Base-by-base conservation (phyloP, 2,797 vertebrate genomes). In the Hoplostethus atlanticus region DNA sequence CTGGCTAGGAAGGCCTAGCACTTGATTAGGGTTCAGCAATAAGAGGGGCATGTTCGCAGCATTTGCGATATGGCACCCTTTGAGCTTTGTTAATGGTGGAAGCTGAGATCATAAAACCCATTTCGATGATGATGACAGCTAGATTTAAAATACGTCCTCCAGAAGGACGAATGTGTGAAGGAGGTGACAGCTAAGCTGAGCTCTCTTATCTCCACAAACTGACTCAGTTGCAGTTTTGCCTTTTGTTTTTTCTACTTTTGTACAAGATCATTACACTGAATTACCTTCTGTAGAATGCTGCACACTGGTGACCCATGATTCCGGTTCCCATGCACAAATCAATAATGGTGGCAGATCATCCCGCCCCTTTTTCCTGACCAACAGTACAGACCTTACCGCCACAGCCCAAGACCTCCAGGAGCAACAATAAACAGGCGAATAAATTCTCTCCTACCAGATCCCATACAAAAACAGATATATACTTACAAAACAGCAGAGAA, bases 111-210 rank as follows among this genome's bases (percentile, higher is more conserved):
- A 89, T 91, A 87, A 93, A 93, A 87, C 52, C 83, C 83, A 75
- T 85, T 77, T 85, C 71, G 13, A 72, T 58, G 71, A 85, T 57
- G 84, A 89, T 87, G 90, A 92, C 92, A 92, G 91, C 81, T 86
- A 79, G 85, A 92, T 93, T 86, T 93, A 86, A 92, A 91, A 90
- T 80, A 82, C 55, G 68, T 85, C 87, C 87, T 87, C 81, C 68
- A 80, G 87, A 87, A 91, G 89, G 87, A 81, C 68, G 4, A 82
- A 86, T 64, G 80, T 67, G 70, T 64, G 66, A 77, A 59, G 51
- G 73, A 76, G 79, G 71, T 71, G 65, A 76, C 63, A 78, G 68
- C 64, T 46, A 79, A 87, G 73, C 70, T 11, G 40, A 38, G 52
- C 52, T 64, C 52, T 72, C 60, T 68, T 38, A 58, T 76, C 68